A percentile compares a stretch with the other conserved stretches of the same genome.
phyloP scores from a whole-genome alignment of 2,888 invertebrate species.

The Diabrotica balteata region DNA sequence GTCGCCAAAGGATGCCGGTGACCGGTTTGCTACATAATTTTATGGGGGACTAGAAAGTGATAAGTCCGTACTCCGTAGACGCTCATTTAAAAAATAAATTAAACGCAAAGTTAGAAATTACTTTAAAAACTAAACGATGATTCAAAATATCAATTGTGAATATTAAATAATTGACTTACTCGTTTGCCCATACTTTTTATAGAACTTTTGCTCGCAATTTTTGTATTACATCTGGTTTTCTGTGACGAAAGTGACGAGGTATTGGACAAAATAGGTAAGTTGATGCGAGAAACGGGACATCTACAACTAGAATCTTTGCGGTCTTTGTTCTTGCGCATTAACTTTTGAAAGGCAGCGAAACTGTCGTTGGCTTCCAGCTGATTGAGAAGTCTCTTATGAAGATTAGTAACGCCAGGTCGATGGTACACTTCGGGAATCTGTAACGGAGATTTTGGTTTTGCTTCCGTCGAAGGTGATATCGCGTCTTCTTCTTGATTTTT shows the following conservation, averaged over 20 bases:
- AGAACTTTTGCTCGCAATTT: neutral
- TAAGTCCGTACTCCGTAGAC: too few species aligned
- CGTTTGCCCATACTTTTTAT: neutral
- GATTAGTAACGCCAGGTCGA: conserved; percentile 43
- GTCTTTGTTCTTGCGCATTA: conserved; percentile 42
- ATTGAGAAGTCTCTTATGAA: conserved; percentile 44
- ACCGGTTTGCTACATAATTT: too few species aligned
- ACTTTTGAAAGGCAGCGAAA: conserved; percentile 47
- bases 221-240: neutral
- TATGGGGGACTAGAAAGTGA: too few species aligned
- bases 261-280: neutral
- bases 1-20: too few species aligned
- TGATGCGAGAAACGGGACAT: conserved; percentile 3
- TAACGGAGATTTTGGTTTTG: conserved; percentile 3
- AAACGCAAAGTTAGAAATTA: too few species aligned
- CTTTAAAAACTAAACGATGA: too few species aligned
- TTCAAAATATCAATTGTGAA: too few species aligned
- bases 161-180: too few species aligned
- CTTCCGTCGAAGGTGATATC: neutral
- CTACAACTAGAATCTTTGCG: neutral
- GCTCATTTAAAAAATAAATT: too few species aligned
- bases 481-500: neutral
- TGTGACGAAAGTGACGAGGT: neutral
- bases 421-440: conserved; percentile 44
- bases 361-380: conserved; percentile 51